Base-by-base conservation (phyloP, 1,140 invertebrate genomes). In the Calephelis nemesis region DNA sequence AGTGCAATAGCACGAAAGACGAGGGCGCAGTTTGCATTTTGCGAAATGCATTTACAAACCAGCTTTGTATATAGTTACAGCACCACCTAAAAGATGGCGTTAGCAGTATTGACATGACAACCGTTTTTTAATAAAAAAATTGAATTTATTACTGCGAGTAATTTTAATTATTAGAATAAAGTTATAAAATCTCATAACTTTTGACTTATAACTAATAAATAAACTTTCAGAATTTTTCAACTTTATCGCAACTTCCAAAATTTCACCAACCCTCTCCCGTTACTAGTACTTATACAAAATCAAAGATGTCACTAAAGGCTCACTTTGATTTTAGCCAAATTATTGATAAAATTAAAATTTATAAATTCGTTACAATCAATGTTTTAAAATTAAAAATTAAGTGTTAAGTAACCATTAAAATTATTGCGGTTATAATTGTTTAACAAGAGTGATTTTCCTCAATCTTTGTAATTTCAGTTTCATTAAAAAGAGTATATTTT, bases 31-130 rank as follows among this genome's bases (percentile, higher is more conserved):
- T 54, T 69, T 80, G 78, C 80, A 78, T 60, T 69, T 62, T 69
- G 47, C 30, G 52, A 63, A 68, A 62, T 77, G 73, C 79, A 79
- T 11, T 58, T 40, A 52, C 65, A 67, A 65, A n/a, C 65, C 54
- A 71, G 65, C 71, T 68, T 70, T 8, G 13, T 47, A 67, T 65
- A 62, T 77, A 78, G 65, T 81, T 70, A 62, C 7, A 48, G 63
- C 70, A 70, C 84, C 84, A 75, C 69, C 63, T 67, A 19, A 75
- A 8, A 87, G 84, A 87, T 87, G 84, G 83, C 83, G 70, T 62
- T 67, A 72, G 64, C 60, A n/a, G 62, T 62, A 47, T 39, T 47
- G 65, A 63, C 74, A 71, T 74, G 12, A 39, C 30, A 39, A 7
- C 19, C 19, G 6, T n/a, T 39, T 58, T 58, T 39, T 7, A 11